Conservation (phyloP, 2,888 invertebrate genomes). For the Minunthozetes semirufus region DNA sequence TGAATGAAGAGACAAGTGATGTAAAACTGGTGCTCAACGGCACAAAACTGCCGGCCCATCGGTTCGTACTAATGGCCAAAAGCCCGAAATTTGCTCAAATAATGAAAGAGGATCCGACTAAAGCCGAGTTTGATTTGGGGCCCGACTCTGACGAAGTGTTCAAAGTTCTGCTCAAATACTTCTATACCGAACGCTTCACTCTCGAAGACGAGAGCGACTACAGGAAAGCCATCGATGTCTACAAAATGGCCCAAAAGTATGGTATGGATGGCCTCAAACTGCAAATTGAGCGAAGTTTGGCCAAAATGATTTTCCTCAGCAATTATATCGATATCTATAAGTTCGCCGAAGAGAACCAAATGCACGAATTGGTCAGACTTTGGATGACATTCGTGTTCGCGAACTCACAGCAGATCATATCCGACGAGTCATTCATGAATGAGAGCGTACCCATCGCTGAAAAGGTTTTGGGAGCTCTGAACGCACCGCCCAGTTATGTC, state of each 20-base stretch:
- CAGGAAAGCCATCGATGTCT: neutral
- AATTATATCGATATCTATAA: neutral
- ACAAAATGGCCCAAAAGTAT: neutral
- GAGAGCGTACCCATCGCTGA: neutral
- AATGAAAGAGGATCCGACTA: neutral
- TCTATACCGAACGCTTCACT: constrained; percentile 12
- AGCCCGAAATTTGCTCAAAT: constrained; percentile 21
- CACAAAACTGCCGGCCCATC: neutral
- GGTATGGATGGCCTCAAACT: too few species aligned
- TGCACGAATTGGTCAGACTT: neutral
- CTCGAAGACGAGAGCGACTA: constrained; percentile 10
- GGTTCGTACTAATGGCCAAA: constrained; percentile 1
- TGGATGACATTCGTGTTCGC: neutral
- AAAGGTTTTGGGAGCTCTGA: neutral
- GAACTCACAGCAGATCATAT: neutral
- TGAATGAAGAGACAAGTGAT: constrained; percentile 6
- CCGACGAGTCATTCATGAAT: neutral
- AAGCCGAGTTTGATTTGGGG: neutral
- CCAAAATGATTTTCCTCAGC: too few species aligned
- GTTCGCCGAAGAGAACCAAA: neutral
- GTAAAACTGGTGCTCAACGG: constrained; percentile 2
- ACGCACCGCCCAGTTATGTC: neutral
- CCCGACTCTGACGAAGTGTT: neutral
- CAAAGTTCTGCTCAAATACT: constrained; percentile 18
- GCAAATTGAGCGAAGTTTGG: too few species aligned